Base-by-base conservation (phyloP, 2,888 invertebrate species). In the Neoscelio sp. region DNA sequence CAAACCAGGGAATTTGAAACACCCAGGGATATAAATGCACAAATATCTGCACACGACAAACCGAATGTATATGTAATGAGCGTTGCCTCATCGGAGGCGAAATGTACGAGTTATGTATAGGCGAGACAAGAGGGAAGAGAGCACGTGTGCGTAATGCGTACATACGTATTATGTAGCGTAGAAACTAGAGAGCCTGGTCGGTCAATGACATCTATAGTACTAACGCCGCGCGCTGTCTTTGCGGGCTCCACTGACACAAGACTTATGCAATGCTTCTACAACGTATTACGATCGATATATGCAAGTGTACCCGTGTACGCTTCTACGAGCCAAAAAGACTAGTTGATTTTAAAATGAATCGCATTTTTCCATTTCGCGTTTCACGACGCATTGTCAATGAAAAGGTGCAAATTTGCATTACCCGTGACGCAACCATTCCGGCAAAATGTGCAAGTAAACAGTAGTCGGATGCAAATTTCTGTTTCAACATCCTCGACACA, bases 141-240 rank as follows among this genome's bases (percentile, higher is more conserved):
- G 68, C 71, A 58, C 67, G 67, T 70, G 65, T 73, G 70, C 73
- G 70, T 73, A 75, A 74, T 68, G 67, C 70, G 70, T 73, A 75
- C 78, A 71, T 67, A 42, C 67, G 74, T 70, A 77, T 80, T 77
- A 80, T 80, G 76, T 74, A 77, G 70, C 73, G 68, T 77, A 76
- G 80, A 80, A 80, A 77, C 76, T 52, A 71, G 75, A 71, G 70
- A 73, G 78, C 58, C 74, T 79, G 76, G 80, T 60, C 83, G 83
- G 83, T 83, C 83, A 82, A 82, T 80, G 82, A 82, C 82, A 83
- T 83, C 80, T 68, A 74, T 71, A 58, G 70, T 73, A 73, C 78
- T 80, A 76, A 71, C 75, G 54, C 77, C 56, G 50, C 10, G 56
- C 70, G 73, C 60, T 73, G 74, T 68, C 76, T 79, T 80, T 33